phyloP scores from a whole-genome alignment of 2,113 vertebrate genomes.

The Gambusia affinis region DNA sequence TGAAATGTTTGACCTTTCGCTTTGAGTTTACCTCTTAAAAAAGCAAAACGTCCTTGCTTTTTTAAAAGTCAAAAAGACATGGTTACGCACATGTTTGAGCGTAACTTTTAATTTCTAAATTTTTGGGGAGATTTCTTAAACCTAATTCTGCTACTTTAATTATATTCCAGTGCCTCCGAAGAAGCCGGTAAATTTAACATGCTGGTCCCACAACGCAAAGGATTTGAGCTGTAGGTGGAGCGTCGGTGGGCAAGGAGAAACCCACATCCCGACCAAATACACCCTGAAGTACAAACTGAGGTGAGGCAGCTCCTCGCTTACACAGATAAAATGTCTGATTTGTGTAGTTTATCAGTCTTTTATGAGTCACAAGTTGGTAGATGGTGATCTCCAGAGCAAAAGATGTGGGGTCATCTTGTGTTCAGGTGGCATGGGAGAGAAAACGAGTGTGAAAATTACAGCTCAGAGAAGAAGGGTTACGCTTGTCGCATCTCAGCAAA shows the following conservation, averaged over 20 bases:
- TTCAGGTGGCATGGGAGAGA: constrained; percentile 92
- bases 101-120: background rate
- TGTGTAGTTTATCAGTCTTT: background rate
- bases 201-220: constrained; percentile 94
- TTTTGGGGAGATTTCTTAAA: background rate
- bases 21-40: background rate
- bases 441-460: constrained; percentile 88
- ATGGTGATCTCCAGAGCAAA: background rate
- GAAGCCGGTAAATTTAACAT: constrained; percentile 91
- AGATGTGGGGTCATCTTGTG: background rate
- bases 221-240: constrained; percentile 92
- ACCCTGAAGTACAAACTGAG: constrained; percentile 94
- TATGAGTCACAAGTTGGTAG: no score
- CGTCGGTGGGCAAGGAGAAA: constrained; percentile 86
- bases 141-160: background rate
- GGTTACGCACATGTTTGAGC: background rate
- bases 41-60: no score
- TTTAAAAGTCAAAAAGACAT: background rate
- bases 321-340: background rate
- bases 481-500: constrained; percentile 91
- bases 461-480: constrained; percentile 82
- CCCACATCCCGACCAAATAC: constrained; percentile 90
- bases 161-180: constrained; percentile 86
- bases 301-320: constrained; percentile 74
- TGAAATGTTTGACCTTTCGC: background rate